Base-by-base conservation (phyloP, 2,113 vertebrate species). In the Hemiscyllium ocellatum region DNA sequence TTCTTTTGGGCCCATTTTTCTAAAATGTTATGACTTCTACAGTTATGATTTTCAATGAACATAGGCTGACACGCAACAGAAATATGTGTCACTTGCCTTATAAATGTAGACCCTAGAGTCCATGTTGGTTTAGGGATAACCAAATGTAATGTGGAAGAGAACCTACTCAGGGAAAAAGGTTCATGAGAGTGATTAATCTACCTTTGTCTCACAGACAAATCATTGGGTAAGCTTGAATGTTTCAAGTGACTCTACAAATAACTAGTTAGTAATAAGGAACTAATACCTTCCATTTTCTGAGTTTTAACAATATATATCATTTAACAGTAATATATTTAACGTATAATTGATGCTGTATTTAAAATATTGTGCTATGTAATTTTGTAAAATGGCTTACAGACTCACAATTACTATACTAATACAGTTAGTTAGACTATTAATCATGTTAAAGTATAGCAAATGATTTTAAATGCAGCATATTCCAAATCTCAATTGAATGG, bases 371-470 rank as follows among this genome's bases (percentile, higher is more conserved):
- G 68, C 93, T 70, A 95, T 95, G 93, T 37, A 72, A 95, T 95
- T 95, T 72, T 95, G 24, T 95, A 95, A 95, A 95, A 95, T 95
- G 93, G 93, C 68, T 95, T 95, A 95, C 93, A 95, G 93, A 72
- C 68, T 72, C 93, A 70, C 68, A 69, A 95, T 69, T 95, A 70
- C 68, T 42, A 72, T 17, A 95, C 93, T 72, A 70, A 95, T 70
- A 95, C 68, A 50, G 93, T 95, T 95, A 95, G 93, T 22, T 72
- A 29, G 66, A 70, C 68, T 72, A 95, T 95, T 72, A 95, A 95
- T 95, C 93, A 95, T 95, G 70, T 95, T 95, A 95, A 95, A 95
- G 66, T 50, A 95, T 69, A 70, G 68, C 93, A 95, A 95, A 95
- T 95, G 93, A 29, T 50, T 72, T 95, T 50, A 72, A 95, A 95